These are phyloP conservation scores for Cirrhinus molitorella DNA, from an alignment of 2,797 vertebrate species.

Conservation along the genomic window DNA sequence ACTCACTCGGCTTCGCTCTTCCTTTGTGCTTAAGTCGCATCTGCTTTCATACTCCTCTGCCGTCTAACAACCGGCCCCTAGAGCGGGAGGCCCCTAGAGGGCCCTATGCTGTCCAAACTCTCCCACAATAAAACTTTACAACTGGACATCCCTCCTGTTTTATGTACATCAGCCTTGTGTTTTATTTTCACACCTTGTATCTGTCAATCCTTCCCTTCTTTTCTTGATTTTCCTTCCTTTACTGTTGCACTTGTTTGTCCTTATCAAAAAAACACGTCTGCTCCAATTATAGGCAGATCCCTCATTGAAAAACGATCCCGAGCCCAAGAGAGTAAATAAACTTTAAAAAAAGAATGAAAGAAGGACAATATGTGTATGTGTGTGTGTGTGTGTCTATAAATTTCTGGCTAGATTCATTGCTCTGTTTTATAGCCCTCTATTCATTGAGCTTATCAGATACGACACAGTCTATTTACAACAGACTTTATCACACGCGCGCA, in stretches of 20 bases:
- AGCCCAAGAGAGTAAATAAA: constrained; percentile 45
- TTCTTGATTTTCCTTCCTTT: constrained; percentile 1
- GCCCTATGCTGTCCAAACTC: constrained; percentile 20
- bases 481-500: constrained; percentile 48
- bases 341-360: not conserved
- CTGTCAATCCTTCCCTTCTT: not conserved
- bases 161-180: constrained; percentile 37
- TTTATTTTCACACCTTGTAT: constrained; percentile 25
- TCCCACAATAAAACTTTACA: constrained; percentile 46
- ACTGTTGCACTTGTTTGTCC: not conserved
- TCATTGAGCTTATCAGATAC: constrained; percentile 62
- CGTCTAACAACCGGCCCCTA: constrained; percentile 22
- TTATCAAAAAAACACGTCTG: constrained; percentile 13
- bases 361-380: not conserved
- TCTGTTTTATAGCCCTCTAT: constrained; percentile 58
- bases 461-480: constrained; percentile 61
- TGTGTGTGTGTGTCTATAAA: constrained; percentile 48
- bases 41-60: constrained; percentile 2
- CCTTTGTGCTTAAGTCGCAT: constrained; percentile 1
- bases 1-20: not conserved
- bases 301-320: constrained; percentile 23
- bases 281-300: constrained; percentile 40
- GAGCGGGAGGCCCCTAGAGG: constrained; percentile 12
- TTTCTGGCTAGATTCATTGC: constrained; percentile 53
- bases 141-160: constrained; percentile 16